Conservation (phyloP, 1,140 invertebrate genomes). For the Micrasema longulum region DNA sequence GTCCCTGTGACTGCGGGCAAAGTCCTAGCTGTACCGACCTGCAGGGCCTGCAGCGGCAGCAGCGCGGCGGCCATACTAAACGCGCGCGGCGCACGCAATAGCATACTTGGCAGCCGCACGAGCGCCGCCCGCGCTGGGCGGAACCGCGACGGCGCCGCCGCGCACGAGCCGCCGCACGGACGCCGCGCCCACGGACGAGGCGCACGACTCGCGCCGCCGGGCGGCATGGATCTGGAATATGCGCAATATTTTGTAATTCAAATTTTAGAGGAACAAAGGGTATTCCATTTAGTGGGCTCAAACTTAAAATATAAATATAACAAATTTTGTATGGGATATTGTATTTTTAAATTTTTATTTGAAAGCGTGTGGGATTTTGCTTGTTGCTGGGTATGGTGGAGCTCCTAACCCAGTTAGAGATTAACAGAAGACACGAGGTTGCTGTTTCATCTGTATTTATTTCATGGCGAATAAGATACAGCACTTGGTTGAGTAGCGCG, state of each 20-base stretch:
- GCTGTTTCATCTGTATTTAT: too few relatives aligned
- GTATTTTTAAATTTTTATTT: not conserved
- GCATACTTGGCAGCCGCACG: conserved; percentile 66
- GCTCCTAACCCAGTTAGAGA: too few relatives aligned
- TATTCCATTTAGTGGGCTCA: not conserved
- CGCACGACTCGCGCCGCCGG: conserved; percentile 73
- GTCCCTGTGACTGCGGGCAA: too few relatives aligned
- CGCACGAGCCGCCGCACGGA: conserved; percentile 75
- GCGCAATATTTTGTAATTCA: not conserved
- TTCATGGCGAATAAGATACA: too few relatives aligned
- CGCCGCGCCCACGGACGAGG: conserved; percentile 76
- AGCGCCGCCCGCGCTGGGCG: conserved; percentile 61
- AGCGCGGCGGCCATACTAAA: conserved; percentile 69
- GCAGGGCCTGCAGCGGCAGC: conserved; percentile 71
- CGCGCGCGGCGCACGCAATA: conserved; percentile 62
- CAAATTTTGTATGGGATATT: not conserved
- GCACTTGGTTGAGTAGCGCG: too few relatives aligned
- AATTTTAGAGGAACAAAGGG: not conserved
- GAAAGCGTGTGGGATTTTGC: not conserved
- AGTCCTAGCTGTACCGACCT: conserved; percentile 47
- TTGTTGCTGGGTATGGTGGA: not conserved
- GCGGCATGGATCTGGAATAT: conserved; percentile 48
- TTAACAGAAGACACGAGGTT: not conserved
- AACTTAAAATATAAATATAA: not conserved
- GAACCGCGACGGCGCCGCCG: conserved; percentile 58